Base-by-base conservation (phyloP, 2,888 invertebrate genomes). In the Ferrisia virgata region DNA sequence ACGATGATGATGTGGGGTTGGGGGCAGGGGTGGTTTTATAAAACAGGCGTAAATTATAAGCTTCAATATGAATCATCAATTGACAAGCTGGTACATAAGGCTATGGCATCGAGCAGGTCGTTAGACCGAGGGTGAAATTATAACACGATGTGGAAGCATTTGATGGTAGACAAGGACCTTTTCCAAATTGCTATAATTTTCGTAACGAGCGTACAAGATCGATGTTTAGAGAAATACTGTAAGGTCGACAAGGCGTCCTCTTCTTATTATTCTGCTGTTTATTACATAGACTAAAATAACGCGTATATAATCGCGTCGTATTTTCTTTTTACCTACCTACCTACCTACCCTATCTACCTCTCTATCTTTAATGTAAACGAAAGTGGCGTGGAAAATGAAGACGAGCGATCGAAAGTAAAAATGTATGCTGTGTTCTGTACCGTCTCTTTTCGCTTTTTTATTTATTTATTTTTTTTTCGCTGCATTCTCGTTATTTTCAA, bases 1-100 rank as follows among this genome's bases (percentile, higher is more conserved):
- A n/a, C n/a, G n/a, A n/a, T n/a, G 15, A 15, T 11, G 53, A 22
- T 8, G 53, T 36, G 36, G 36, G 5, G 36, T 36, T 4, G 36
- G 5, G 8, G 8, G 36, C 8, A 8, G 36, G 5, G 8, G 53
- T 22, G 53, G 53, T 53, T 64, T 43, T 31, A 28, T 64, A 28
- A 64, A 64, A 64, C 64, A 31, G 64, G 64, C 64, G 64, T 64
- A 64, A 64, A 64, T 64, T 64, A 64, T 64, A 64, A 64, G 64
- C 64, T 28, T 13, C 64, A 64, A 64, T 64, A 64, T 64, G 64
- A 64, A 64, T 64, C 64, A 64, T 64, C 64, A 28, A 64, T 64
- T 64, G 64, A 64, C 64, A 64, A 64, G 28, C 11, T 53, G 11
- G n/a, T n/a, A n/a, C n/a, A n/a, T 53, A 53, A 53, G 53, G 53